Base-by-base conservation (phyloP, 2,797 vertebrate species). In the Darevskia nairensis region DNA sequence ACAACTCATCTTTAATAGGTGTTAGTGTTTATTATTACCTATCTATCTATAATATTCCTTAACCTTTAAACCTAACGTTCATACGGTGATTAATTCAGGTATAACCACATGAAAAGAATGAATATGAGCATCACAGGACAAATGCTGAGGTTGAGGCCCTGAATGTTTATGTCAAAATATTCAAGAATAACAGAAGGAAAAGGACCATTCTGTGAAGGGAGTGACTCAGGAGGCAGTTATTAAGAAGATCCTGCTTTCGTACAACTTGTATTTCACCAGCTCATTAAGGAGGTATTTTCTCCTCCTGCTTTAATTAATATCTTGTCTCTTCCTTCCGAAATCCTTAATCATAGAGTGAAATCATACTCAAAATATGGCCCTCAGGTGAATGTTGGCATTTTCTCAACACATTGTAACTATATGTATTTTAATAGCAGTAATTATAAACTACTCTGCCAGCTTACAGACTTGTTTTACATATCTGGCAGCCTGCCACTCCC, bases 401-500 rank as follows among this genome's bases (percentile, higher is more conserved):
- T 97, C 94, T 95, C 93, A 95, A 93, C 90, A 95, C 93, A 96
- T 96, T 94, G 95, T 92, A 92, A 78, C 8, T 94, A 89, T 94
- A 78, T 90, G 81, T 93, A 95, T 96, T 96, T 97, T 97, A 97
- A 96, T 96, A 96, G 95, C 94, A 92, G 93, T 94, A 97, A 97
- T 97, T 97, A 97, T 95, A 96, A 96, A 96, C 93, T 95, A 94
- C 95, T 96, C 95, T 96, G 96, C 96, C 96, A 96, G 88, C 93
- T 96, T 97, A 93, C 89, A 95, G 91, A 91, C 91, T 93, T 96
- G 92, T 93, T 97, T 97, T 96, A 94, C 94, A 96, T 96, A 96
- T 96, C 95, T 96, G 96, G 94, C 93, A 88, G 23, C 76, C 91
- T 90, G 95, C 95, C 96, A 96, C 21, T 21, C 17, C 19, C n/a